These are phyloP conservation scores for Mythimna loreyi DNA, from an alignment of 2,888 invertebrate species.

Conservation along the genomic window DNA sequence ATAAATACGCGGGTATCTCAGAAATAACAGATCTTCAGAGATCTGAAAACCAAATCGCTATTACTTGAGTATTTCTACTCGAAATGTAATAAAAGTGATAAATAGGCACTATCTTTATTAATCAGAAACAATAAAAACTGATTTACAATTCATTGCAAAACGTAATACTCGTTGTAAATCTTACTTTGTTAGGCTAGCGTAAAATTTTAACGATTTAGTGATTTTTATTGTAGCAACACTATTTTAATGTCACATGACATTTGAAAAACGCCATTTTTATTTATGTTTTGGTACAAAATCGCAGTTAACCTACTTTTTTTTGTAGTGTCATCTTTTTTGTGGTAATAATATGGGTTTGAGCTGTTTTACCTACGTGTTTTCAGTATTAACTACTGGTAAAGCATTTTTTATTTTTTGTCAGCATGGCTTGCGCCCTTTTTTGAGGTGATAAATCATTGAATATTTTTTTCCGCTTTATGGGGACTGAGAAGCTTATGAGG, in stretches of 20 bases:
- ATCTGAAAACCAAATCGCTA: background rate
- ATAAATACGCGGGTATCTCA: too few relatives aligned
- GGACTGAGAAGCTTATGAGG: too few relatives aligned
- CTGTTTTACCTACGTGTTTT: background rate
- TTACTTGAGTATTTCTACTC: constrained; percentile 9
- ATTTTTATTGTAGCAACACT: constrained; percentile 28
- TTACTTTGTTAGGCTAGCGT: constrained; percentile 39
- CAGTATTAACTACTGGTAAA: background rate
- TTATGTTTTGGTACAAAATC: constrained; percentile 30
- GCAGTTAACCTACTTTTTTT: constrained; percentile 30
- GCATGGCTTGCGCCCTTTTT: background rate
- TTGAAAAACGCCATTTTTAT: constrained; percentile 27
- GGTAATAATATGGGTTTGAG: background rate
- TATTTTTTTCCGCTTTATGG: too few relatives aligned
- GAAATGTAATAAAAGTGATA: constrained; percentile 29
- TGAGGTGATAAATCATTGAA: too few relatives aligned
- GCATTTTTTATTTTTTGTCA: background rate
- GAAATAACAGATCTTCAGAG: too few relatives aligned
- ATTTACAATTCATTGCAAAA: constrained; percentile 60
- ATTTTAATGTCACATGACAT: constrained; percentile 19
- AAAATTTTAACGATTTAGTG: constrained; percentile 44
- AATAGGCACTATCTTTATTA: constrained; percentile 27
- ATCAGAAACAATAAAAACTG: constrained; percentile 53
- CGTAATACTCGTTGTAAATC: constrained; percentile 53
- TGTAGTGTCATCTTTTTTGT: background rate